phyloP scores from a whole-genome alignment of 2,113 vertebrate species.

The Anas platyrhynchos region DNA sequence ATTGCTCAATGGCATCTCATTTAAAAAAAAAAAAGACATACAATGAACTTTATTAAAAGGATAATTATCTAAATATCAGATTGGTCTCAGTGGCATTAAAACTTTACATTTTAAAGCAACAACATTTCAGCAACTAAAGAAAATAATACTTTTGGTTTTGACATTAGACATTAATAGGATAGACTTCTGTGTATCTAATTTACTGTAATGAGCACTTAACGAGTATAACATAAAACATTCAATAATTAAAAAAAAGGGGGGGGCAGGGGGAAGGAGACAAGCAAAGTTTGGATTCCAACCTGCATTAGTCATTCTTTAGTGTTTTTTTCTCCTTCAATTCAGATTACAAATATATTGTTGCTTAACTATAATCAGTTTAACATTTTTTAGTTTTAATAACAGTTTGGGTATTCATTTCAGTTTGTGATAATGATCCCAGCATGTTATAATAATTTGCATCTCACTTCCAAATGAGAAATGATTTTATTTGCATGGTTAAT shows the following conservation, averaged over 20 bases:
- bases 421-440: background rate
- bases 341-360: background rate
- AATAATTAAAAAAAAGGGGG: too few relatives aligned
- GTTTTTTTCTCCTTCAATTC: background rate
- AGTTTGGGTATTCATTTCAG: background rate
- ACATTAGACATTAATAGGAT: background rate
- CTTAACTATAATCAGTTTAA: background rate
- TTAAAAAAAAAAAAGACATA: background rate
- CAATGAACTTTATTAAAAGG: background rate
- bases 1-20: background rate
- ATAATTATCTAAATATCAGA: background rate
- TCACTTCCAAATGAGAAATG: constrained; percentile 15
- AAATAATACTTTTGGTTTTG: background rate
- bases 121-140: background rate
- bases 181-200: background rate
- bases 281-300: background rate
- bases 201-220: background rate
- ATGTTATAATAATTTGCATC: background rate
- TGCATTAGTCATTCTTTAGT: background rate
- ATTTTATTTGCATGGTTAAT: constrained; percentile 34
- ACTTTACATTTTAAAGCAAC: background rate
- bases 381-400: constrained; percentile 27
- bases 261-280: too few relatives aligned
- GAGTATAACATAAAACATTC: too few relatives aligned
- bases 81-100: background rate